Percentiles rank a stretch among this genome's conserved stretches.
These are phyloP conservation scores for Sapayoa aenigma DNA, from an alignment of 2,113 vertebrate species.

Conservation along the genomic window DNA sequence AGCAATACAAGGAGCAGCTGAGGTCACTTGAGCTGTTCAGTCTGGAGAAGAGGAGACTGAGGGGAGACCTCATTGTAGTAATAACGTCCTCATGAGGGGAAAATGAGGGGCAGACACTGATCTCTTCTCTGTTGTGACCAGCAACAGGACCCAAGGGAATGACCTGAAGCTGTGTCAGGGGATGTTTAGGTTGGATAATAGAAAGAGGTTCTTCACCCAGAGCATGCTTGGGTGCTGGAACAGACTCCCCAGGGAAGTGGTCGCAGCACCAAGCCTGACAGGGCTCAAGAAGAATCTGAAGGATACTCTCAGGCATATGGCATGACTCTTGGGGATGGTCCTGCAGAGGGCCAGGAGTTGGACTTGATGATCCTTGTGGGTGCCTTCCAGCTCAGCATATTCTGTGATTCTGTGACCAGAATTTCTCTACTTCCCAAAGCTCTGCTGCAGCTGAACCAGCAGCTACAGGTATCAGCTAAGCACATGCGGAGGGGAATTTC, in stretches of 20 bases:
- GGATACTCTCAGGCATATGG: neutral
- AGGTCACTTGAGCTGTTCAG: neutral
- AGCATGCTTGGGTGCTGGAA: neutral
- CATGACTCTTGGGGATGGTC: neutral
- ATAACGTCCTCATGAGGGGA: neutral
- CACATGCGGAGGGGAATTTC: neutral
- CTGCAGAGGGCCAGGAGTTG: neutral
- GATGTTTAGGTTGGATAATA: neutral
- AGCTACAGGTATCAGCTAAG: neutral
- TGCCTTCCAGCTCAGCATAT: neutral
- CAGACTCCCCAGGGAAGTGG: neutral
- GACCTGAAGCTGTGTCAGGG: neutral
- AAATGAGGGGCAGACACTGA: neutral
- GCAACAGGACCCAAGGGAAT: neutral
- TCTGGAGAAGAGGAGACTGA: neutral
- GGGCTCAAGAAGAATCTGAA: neutral
- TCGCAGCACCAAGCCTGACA: neutral
- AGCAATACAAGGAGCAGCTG: neutral
- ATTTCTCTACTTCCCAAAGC: neutral
- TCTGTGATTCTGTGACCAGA: neutral
- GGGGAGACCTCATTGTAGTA: neutral
- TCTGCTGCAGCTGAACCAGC: conserved; percentile 13
- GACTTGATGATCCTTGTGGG: neutral
- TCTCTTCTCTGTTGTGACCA: neutral
- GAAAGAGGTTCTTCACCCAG: neutral